These are phyloP conservation scores for Thermophis baileyi DNA, from an alignment of 2,113 vertebrate species.

Conservation along the genomic window DNA sequence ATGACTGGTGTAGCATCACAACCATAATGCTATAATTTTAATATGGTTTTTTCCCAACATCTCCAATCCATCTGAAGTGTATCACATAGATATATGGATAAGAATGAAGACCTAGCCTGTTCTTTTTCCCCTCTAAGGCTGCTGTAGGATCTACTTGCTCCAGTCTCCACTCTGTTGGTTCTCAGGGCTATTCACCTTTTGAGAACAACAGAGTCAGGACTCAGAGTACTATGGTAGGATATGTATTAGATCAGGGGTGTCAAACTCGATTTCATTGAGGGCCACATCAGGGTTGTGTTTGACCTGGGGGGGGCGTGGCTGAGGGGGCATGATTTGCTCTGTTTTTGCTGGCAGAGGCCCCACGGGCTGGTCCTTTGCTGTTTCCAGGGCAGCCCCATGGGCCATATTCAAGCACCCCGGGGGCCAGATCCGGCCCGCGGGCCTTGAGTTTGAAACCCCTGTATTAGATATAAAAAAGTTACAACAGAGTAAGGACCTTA, in stretches of 20 bases:
- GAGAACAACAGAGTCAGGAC: background rate
- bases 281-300: too few relatives aligned
- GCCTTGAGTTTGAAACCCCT: too few relatives aligned
- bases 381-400: too few relatives aligned
- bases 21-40: background rate
- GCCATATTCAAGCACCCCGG: too few relatives aligned
- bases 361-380: too few relatives aligned
- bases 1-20: background rate
- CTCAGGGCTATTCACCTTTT: background rate
- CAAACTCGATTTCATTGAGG: too few relatives aligned
- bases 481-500: background rate
- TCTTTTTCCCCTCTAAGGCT: background rate
- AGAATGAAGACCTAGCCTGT: background rate
- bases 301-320: too few relatives aligned
- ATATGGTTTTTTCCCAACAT: background rate
- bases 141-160: background rate
- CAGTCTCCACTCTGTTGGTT: background rate
- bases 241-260: too few relatives aligned
- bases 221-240: background rate
- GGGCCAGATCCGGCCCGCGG: too few relatives aligned
- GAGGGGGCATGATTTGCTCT: too few relatives aligned
- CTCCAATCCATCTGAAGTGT: background rate
- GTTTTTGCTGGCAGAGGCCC: too few relatives aligned
- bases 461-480: background rate
- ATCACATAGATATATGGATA: background rate